These are phyloP conservation scores for Clarias gariepinus DNA, from an alignment of 2,113 vertebrate genomes.

Conservation along the genomic window DNA sequence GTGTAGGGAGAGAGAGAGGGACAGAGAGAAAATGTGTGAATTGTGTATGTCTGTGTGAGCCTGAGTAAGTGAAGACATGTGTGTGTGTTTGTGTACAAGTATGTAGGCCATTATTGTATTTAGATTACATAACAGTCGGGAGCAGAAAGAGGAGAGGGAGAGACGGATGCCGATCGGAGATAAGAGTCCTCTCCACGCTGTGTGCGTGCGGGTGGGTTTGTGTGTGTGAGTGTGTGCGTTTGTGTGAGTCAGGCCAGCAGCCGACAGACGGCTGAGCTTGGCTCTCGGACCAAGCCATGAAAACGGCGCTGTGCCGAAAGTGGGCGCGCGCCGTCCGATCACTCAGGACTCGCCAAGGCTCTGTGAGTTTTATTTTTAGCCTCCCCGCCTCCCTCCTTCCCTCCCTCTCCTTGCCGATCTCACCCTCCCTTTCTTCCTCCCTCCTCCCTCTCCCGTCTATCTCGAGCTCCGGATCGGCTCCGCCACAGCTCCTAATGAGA, in stretches of 20 bases:
- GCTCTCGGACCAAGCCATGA: slow-evolving; percentile 66
- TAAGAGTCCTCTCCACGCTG: neutral
- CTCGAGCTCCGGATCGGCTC: slow-evolving; percentile 51
- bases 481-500: slow-evolving; percentile 55
- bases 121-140: slow-evolving; percentile 74
- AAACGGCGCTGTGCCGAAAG: slow-evolving; percentile 75
- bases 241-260: slow-evolving; percentile 59
- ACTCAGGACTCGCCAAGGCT: slow-evolving; percentile 75
- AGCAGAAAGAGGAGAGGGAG: neutral
- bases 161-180: slow-evolving; percentile 15
- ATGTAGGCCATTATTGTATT: slow-evolving; percentile 84
- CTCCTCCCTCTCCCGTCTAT: neutral
- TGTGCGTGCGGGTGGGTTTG: neutral
- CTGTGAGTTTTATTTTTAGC: slow-evolving; percentile 73
- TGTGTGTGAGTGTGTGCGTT: slow-evolving; percentile 56
- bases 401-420: neutral
- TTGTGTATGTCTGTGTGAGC: slow-evolving; percentile 1
- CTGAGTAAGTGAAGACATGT: slow-evolving; percentile 32
- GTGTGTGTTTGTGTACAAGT: slow-evolving; percentile 51
- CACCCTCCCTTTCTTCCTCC: neutral
- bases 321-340: slow-evolving; percentile 77
- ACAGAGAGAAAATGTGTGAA: neutral
- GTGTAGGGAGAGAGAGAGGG: neutral
- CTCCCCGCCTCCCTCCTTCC: slow-evolving; percentile 1
- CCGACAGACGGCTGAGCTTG: slow-evolving; percentile 20